Evolutionary conservation across 2,113 vertebrate species (phyloP).

Genomic region (Ivindomyrus marchei): DNA sequence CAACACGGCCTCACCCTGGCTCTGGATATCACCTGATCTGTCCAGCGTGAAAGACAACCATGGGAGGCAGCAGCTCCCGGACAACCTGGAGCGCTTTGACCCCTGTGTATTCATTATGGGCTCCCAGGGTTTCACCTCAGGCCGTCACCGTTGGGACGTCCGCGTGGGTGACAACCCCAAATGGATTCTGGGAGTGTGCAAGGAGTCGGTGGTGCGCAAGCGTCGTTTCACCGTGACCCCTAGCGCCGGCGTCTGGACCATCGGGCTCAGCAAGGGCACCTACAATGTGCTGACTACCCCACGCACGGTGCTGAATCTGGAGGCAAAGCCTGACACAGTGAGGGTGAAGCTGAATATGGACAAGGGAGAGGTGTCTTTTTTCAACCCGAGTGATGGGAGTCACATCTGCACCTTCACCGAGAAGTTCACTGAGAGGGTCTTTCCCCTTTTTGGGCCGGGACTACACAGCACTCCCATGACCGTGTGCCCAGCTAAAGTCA

Average conservation of each 20-base stretch:
- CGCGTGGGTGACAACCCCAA: constrained; percentile 55
- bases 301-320: constrained; percentile 37
- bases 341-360: constrained; percentile 55
- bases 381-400: constrained; percentile 37
- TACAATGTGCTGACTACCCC: constrained; percentile 46
- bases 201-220: constrained; percentile 52
- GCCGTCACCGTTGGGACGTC: constrained; percentile 64
- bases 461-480: constrained; percentile 48
- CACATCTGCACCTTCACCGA: constrained; percentile 55
- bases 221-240: constrained; percentile 60
- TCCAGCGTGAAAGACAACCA: constrained; percentile 46
- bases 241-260: constrained; percentile 54
- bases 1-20: constrained; percentile 58
- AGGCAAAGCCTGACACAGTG: constrained; percentile 41
- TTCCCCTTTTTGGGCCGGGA: constrained; percentile 67
- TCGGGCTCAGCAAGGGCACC: constrained; percentile 56
- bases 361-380: constrained; percentile 58
- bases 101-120: constrained; percentile 60
- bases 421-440: constrained; percentile 52
- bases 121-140: constrained; percentile 51
- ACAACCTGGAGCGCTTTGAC: constrained; percentile 61
- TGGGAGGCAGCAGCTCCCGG: constrained; percentile 43
- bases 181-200: constrained; percentile 63
- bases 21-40: constrained; percentile 45
- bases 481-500: constrained; percentile 47